Base-by-base conservation (phyloP, 2,888 invertebrate species). In the Rhagophthalmus giganteus region DNA sequence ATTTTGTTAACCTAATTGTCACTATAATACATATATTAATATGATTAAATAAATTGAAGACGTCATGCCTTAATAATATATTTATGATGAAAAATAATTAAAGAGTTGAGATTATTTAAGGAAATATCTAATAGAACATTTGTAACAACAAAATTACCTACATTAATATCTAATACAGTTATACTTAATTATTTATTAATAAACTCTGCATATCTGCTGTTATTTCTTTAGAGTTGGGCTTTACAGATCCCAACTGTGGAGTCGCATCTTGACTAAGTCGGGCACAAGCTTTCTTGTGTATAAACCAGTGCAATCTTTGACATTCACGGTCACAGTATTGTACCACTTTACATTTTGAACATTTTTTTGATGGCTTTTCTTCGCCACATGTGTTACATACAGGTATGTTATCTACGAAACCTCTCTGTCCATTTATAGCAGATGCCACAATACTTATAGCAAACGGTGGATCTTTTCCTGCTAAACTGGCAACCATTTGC, bases 251-350 rank as follows among this genome's bases (percentile, higher is more conserved):
- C n/a, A n/a, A n/a, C 1, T 41, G 38, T 28, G 60, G 63, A 2
- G 47, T 51, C 11, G 47, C 44, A 13, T 55, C 47, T 57, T 74
- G 67, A 50, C 70, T 73, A 15, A 86, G 80, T 56, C 87, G 78
- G 49, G 85, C 82, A 67, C 93, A 94, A 25, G 84, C 86, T 68
- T 91, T 92, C 75, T 93, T 93, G 72, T 94, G 93, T 66, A 90
- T 84, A 68, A 89, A 90, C 93, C 93, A 93, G 71, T 93, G 96
- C 33, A 96, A 77, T 58, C 93, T 85, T 73, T 99, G 98, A 72
- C 99, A 99, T 67, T 90, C 88, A 52, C 90, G 81, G 74, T 94
- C 90, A 76, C 98, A 99, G 72, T 99, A 99, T 70, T 90, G 87
- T 39, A 93, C 93, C 47, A 83, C 82, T 79, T 93, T 94, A 75